Evolutionary conservation across 2,113 vertebrate species (phyloP).

Genomic region (Periophthalmodon schlosseri): DNA sequence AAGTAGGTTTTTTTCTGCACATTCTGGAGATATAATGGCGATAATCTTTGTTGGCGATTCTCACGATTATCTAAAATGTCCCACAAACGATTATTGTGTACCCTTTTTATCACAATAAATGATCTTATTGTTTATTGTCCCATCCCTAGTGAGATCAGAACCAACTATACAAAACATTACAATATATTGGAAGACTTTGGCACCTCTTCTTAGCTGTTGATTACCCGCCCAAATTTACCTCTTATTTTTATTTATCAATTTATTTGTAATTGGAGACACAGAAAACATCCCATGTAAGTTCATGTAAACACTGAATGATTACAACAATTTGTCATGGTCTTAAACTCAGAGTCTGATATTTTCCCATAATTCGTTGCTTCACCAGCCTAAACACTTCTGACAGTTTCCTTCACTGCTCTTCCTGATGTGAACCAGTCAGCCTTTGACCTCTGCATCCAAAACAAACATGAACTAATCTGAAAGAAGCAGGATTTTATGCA

Average conservation of each 20-base stretch:
- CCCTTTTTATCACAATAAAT: no score
- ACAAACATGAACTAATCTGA: neutral
- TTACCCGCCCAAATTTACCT: no score
- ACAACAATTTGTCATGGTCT: neutral
- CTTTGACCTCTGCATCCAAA: neutral
- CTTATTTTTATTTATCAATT: neutral
- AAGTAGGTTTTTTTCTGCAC: no score
- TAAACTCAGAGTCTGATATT: neutral
- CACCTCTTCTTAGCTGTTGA: no score
- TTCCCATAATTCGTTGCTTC: neutral
- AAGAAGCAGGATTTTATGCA: neutral
- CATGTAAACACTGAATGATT: neutral
- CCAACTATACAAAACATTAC: no score
- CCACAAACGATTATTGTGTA: no score
- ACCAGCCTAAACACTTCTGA: neutral
- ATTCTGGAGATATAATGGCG: no score
- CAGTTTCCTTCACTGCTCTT: neutral
- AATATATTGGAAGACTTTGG: no score
- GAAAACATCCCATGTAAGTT: neutral
- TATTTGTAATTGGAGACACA: neutral
- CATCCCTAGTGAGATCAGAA: no score
- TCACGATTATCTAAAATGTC: no score
- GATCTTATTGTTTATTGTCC: no score
- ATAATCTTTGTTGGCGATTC: no score
- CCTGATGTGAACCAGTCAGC: neutral